Evolutionary conservation across 1,140 invertebrate genomes (phyloP), one percentile per base, ranked within the genome.

Genomic region (Heliconius hermathena): DNA sequence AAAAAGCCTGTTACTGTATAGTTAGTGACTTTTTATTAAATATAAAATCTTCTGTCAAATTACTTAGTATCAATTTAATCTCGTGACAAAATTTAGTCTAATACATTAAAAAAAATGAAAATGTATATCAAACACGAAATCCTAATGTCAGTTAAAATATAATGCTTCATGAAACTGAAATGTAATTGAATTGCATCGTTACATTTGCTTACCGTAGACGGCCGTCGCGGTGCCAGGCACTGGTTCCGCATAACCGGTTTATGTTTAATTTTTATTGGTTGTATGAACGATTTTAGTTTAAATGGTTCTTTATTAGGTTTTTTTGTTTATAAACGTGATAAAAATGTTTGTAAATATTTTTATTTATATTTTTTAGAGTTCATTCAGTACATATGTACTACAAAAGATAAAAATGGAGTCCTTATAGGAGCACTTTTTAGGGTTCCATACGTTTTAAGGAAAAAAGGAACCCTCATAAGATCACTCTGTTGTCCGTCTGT

Each of bases 171-270:
- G 26, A 66, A 66, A 66, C 60, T 66, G 60, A 66, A 66, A 66
- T 66, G 60, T 66, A 29, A 66, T 66, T 66, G 60, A 66, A 66
- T 66, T 66, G 60, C 60, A 66, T 66, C 60, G 60, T 66, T 66
- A 66, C 60, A 29, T 66, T 66, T 66, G 60, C 60, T 66, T 66
- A 66, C 22, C 22, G 26, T 29, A 9, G 60, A 1, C 9, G 60
- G 60, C 11, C 26, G 26, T 16, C 60, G 22, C 60, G 60, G 60
- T 66, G 60, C 60, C 60, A 66, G 60, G 60, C 60, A 66, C 60
- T 29, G 60, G 60, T 66, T 66, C 22, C 60, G 60, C 60, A 66
- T 29, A 29, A 66, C 22, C 60, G 60, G 13, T 66, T 22, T 29
- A 29, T 16, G 60, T 66, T 66, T 29, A 66, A 66, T 5, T 26